phyloP scores from a whole-genome alignment of 2,113 vertebrate genomes.

The Ardeotis arabs region DNA sequence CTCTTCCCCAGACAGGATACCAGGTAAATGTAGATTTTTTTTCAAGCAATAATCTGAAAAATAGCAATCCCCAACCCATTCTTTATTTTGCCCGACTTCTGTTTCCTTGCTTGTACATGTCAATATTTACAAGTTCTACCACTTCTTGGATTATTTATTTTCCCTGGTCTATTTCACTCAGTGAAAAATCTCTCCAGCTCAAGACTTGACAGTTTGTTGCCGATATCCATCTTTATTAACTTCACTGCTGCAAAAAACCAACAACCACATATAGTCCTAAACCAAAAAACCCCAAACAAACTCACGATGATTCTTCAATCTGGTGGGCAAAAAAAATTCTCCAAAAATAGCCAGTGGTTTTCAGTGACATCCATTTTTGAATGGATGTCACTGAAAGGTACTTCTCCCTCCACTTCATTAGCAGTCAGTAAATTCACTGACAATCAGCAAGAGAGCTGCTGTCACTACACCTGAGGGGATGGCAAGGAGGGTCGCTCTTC shows the following conservation, averaged over 20 bases:
- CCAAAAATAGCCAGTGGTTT: slow-evolving; percentile 12
- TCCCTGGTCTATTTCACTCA: slow-evolving; percentile 70
- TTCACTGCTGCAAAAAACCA: slow-evolving; percentile 34
- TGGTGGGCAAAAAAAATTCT: neutral
- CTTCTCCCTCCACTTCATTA: slow-evolving; percentile 25
- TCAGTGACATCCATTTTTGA: neutral
- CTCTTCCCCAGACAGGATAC: neutral
- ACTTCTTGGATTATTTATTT: slow-evolving; percentile 76
- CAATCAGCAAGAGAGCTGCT: slow-evolving; percentile 17
- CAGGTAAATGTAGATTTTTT: neutral
- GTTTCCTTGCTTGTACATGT: slow-evolving; percentile 37
- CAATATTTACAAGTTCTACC: slow-evolving; percentile 73
- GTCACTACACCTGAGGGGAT: neutral
- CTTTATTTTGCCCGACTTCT: slow-evolving; percentile 54
- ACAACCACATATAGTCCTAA: neutral
- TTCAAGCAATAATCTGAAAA: neutral
- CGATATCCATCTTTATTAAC: slow-evolving; percentile 78
- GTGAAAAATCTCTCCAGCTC: slow-evolving; percentile 70
- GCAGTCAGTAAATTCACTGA: slow-evolving; percentile 46
- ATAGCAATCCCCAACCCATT: neutral
- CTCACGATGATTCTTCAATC: neutral
- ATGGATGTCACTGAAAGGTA: neutral
- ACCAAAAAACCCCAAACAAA: neutral
- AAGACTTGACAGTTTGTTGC: slow-evolving; percentile 73
- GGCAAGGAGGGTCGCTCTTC: neutral